phyloP scores from a whole-genome alignment of 2,888 invertebrate species.

The Augochlorella aurata region DNA sequence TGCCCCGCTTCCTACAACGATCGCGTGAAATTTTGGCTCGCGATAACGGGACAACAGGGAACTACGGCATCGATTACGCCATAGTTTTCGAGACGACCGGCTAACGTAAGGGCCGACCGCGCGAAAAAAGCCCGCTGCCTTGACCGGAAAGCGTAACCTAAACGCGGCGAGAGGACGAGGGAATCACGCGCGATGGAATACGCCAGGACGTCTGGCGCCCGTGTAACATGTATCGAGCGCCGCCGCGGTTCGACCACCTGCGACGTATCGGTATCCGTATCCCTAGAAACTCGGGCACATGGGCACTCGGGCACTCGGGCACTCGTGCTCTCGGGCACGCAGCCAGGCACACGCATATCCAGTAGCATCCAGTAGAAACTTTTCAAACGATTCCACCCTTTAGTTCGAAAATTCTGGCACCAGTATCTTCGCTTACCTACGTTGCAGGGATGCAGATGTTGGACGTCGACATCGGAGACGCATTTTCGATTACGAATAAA shows the following conservation, averaged over 20 bases:
- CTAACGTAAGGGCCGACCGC: too few species aligned
- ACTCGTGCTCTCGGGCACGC: constrained; percentile 15
- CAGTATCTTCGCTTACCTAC: background rate
- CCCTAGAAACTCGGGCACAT: constrained; percentile 28
- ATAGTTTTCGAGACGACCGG: too few species aligned
- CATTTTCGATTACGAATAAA: background rate
- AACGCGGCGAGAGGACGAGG: background rate
- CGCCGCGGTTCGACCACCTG: constrained; percentile 5
- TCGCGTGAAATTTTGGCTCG: too few species aligned
- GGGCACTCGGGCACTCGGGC: constrained; percentile 31
- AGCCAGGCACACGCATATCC: constrained; percentile 22
- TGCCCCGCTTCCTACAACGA: too few species aligned
- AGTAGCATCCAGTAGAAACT: background rate
- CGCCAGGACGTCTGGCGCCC: constrained; percentile 72
- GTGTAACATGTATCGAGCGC: constrained; percentile 51
- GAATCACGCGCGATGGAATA: constrained; percentile 62
- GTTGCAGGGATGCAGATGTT: too few species aligned
- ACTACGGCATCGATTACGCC: too few species aligned
- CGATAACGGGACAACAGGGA: too few species aligned
- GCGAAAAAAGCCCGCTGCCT: too few species aligned
- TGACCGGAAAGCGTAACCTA: too few species aligned
- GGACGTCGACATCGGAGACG: too few species aligned
- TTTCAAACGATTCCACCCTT: background rate
- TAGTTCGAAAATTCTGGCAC: background rate
- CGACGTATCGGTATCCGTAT: background rate